These are phyloP conservation scores for Pogonomyrmex californicus DNA, from an alignment of 1,140 invertebrate species.

Conservation along the genomic window DNA sequence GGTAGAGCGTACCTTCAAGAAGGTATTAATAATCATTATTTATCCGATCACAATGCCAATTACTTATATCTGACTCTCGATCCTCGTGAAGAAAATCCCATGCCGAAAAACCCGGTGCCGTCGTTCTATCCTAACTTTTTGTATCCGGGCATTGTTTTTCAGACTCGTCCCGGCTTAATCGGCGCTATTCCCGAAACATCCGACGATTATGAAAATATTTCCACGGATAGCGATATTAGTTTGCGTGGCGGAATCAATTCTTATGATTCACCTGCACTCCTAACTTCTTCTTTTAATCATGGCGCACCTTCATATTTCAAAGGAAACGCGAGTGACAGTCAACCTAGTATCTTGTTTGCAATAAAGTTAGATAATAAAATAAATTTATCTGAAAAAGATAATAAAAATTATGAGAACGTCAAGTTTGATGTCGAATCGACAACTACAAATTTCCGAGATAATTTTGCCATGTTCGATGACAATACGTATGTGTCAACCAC, in stretches of 20 bases:
- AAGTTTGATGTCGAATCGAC: background rate
- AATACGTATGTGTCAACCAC: background rate
- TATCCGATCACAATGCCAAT: background rate
- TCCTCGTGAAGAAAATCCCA: background rate
- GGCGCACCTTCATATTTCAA: background rate
- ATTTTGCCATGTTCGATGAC: background rate
- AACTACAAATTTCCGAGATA: background rate
- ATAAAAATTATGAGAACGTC: background rate
- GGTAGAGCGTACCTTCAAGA: constrained; percentile 8
- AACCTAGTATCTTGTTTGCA: background rate
- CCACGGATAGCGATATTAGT: background rate
- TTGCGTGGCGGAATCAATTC: background rate
- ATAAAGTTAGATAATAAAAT: background rate
- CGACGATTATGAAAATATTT: background rate
- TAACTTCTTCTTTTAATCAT: background rate
- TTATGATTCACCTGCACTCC: background rate
- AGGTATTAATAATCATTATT: background rate
- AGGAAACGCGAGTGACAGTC: background rate
- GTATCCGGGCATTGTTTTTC: background rate
- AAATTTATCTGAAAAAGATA: background rate
- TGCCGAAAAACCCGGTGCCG: background rate
- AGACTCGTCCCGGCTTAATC: background rate
- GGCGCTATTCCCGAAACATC: background rate
- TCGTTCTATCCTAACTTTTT: constrained; percentile 3
- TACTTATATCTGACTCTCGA: background rate